Evolutionary conservation across 1,140 invertebrate species (phyloP), one percentile per base, ranked within the genome.

Genomic region (Lasaia peninsularis): DNA sequence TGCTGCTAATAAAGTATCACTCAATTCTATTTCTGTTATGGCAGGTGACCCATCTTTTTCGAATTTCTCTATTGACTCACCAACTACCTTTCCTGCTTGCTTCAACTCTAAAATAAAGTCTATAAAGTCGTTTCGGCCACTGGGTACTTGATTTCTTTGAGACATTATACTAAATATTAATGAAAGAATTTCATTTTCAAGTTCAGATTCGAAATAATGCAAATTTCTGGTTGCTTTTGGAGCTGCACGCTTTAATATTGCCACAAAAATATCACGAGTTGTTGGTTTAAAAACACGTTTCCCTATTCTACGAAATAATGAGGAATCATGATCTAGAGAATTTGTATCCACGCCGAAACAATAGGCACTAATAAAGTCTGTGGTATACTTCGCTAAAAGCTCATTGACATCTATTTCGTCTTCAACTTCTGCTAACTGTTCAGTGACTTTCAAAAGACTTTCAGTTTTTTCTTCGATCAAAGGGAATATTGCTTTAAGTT

Each of bases 331-430:
- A 9, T 58, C 62, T 1, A 65, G 33, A 6, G 63, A 40, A 49
- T 58, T 52, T 52, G 50, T 61, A 55, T 66, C 64, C 20, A 66
- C 56, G 8, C 60, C 64, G 6, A 66, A 56, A 11, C 64, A 60
- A 60, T 57, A 66, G 2, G 57, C 49, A 12, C 64, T 53, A 4
- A 66, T 66, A 18, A 66, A 52, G 28, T 66, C 64, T 11, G 60
- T 66, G 6, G 57, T 54, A 24, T 59, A 66, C 21, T 60, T 54
- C 6, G 64, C 53, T 51, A 66, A 54, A 1, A 66, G 50, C 24
- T 66, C 64, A 6, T 58, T 40, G 5, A 37, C 40, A 20, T 59
- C 56, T 8, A 52, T 37, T 16, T 62, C 60, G 16, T 49, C 53
- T 6, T 56, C 50, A 18, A 34, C 50, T 10, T 34, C 40, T 8